These are phyloP conservation scores for Lepidothrix coronata DNA, from an alignment of 2,113 vertebrate genomes.

Conservation along the genomic window DNA sequence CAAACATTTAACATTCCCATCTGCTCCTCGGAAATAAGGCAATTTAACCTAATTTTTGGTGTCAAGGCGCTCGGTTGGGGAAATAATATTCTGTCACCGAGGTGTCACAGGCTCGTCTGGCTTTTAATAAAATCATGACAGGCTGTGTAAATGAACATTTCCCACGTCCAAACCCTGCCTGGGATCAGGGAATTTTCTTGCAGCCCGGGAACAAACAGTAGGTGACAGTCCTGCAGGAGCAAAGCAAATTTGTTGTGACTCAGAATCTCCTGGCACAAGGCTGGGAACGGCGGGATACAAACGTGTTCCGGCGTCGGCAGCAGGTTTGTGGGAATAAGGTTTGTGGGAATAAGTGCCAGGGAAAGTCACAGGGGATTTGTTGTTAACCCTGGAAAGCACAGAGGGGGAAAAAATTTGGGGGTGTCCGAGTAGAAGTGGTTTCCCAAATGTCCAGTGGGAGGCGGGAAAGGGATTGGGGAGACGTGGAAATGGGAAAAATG, in stretches of 20 bases:
- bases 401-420: background rate
- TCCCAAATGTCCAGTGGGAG: background rate
- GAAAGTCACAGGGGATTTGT: background rate
- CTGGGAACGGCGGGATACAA: background rate
- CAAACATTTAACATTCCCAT: constrained; percentile 38
- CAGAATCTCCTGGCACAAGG: background rate
- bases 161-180: background rate
- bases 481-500: background rate
- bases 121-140: constrained; percentile 45
- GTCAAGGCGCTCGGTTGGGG: constrained; percentile 48
- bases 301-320: background rate
- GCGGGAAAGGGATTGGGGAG: background rate
- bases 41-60: constrained; percentile 62
- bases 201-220: background rate
- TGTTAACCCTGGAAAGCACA: background rate
- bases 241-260: background rate
- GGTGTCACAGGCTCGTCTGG: constrained; percentile 45
- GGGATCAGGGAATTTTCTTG: background rate
- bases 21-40: constrained; percentile 57
- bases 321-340: background rate
- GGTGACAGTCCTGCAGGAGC: background rate
- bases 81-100: constrained; percentile 50
- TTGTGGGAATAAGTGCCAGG: background rate
- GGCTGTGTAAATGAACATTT: background rate
- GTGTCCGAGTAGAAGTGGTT: background rate